These are phyloP conservation scores for Eulemur coronatus DNA, from an alignment of 2,797 vertebrate genomes.

Conservation along the genomic window DNA sequence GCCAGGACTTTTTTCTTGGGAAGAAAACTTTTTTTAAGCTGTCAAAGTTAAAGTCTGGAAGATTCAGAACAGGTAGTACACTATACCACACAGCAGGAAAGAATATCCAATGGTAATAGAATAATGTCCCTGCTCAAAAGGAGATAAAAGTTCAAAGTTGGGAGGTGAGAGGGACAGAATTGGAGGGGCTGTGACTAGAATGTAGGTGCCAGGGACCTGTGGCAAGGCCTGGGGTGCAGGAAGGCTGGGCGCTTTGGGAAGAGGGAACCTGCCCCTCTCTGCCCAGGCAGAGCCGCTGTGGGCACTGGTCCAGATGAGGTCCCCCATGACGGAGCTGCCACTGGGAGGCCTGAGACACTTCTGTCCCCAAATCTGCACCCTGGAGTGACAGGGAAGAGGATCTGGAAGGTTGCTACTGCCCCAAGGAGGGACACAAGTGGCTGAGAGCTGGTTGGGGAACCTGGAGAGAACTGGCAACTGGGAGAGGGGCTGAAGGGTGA, in stretches of 20 bases:
- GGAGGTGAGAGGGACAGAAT: not conserved
- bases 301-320: not conserved
- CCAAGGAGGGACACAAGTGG: too few relatives aligned
- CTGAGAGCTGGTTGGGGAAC: not conserved
- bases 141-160: not conserved
- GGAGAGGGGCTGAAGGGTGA: too few relatives aligned
- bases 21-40: not conserved
- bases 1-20: too few relatives aligned
- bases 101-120: not conserved
- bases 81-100: accelerated
- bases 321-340: not conserved
- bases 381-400: not conserved
- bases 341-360: not conserved
- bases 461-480: not conserved
- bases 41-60: not conserved
- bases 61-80: not conserved
- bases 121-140: not conserved
- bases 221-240: not conserved
- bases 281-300: not conserved
- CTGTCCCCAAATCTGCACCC: not conserved
- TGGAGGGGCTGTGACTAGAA: not conserved
- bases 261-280: not conserved
- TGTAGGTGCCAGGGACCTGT: not conserved
- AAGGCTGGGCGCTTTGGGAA: not conserved
- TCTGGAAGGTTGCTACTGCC: not conserved